These are phyloP conservation scores for Hiodon alosoides DNA, from an alignment of 2,113 vertebrate species.

Conservation along the genomic window DNA sequence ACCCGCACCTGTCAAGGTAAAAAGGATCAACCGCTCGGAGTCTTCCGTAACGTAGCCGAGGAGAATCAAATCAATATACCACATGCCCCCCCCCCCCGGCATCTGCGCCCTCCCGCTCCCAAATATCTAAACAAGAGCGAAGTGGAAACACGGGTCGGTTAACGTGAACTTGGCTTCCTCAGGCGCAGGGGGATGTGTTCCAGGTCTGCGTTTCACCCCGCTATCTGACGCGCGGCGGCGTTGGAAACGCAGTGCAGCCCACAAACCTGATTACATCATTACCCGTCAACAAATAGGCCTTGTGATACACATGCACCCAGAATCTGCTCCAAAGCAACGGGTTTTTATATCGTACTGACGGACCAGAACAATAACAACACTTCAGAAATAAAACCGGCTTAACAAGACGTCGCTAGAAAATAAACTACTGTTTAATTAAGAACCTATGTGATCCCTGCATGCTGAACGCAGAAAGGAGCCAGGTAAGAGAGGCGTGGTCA, in stretches of 20 bases:
- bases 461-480: too few species aligned
- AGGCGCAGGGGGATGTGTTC: conserved; percentile 55
- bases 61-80: conserved; percentile 53
- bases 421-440: too few species aligned
- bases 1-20: conserved; percentile 61
- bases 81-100: conserved; percentile 40
- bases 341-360: too few species aligned
- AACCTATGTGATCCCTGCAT: too few species aligned
- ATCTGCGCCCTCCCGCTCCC: conserved; percentile 2
- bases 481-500: too few species aligned
- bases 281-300: too few species aligned
- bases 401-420: too few species aligned
- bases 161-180: conserved; percentile 52
- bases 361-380: too few species aligned
- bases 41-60: conserved; percentile 52
- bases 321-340: too few species aligned
- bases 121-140: background rate
- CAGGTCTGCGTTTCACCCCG: conserved; percentile 35
- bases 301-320: too few species aligned
- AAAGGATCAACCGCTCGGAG: conserved; percentile 52
- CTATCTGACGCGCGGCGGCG: background rate
- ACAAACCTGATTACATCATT: background rate
- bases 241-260: background rate
- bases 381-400: too few species aligned
- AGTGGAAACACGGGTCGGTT: conserved; percentile 41